Percentiles rank a stretch among this genome's conserved stretches.
phyloP scores from a whole-genome alignment of 1,140 invertebrate species.

The Drosophila orena region DNA sequence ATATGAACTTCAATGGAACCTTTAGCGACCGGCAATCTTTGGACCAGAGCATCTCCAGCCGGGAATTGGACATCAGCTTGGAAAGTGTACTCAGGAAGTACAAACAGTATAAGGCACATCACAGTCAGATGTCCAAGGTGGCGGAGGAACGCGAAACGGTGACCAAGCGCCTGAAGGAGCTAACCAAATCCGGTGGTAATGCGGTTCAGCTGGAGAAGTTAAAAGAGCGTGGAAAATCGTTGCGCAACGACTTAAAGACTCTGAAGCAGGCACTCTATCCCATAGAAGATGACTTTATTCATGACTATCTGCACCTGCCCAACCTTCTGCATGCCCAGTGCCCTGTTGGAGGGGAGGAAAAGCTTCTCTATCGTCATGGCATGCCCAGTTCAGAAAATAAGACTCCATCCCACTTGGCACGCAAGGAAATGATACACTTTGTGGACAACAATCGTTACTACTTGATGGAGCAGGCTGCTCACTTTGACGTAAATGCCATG shows the following conservation, averaged over 20 bases:
- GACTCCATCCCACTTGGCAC: conserved; percentile 56
- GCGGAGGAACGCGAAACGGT: conserved; percentile 78
- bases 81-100: conserved; percentile 85
- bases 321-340: conserved; percentile 87
- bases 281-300: conserved; percentile 87
- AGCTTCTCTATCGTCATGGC: conserved; percentile 84
- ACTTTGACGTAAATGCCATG: conserved; percentile 86
- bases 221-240: conserved; percentile 84
- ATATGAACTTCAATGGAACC: conserved; percentile 86
- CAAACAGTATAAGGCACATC: conserved; percentile 85
- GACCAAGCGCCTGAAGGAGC: conserved; percentile 66
- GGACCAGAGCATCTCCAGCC: conserved; percentile 85
- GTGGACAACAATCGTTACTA: conserved; percentile 86
- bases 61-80: conserved; percentile 85
- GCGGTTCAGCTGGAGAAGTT: conserved; percentile 69
- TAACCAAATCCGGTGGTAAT: conserved; percentile 34
- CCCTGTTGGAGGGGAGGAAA: conserved; percentile 79
- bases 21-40: conserved; percentile 85
- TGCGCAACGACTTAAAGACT: conserved; percentile 86
- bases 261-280: conserved; percentile 86
- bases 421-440: conserved; percentile 86
- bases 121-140: conserved; percentile 82
- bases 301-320: conserved; percentile 87
- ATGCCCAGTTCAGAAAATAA: background rate
- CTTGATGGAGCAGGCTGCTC: conserved; percentile 86